A percentile compares a stretch with the other conserved stretches of the same genome.
Evolutionary conservation across 2,797 vertebrate species (phyloP).

Genomic region (Chaetophractus vellerosus): DNA sequence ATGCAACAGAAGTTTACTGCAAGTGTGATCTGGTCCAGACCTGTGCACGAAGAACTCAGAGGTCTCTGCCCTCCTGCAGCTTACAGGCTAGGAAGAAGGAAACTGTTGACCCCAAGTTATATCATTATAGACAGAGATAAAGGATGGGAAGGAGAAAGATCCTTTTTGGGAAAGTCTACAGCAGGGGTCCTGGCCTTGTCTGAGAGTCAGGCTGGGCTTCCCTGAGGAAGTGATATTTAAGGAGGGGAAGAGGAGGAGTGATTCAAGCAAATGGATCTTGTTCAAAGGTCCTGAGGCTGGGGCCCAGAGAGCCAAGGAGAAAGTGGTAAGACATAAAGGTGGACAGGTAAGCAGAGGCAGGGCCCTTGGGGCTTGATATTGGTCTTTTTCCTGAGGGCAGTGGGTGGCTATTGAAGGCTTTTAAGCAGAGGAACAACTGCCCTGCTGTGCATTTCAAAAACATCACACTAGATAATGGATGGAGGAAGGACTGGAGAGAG

Average conservation of each 20-base stretch:
- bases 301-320: background rate
- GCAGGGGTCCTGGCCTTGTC: background rate
- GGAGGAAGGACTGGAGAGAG: background rate
- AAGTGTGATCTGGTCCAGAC: conserved; percentile 50
- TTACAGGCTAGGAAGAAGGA: background rate
- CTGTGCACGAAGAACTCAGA: conserved; percentile 35
- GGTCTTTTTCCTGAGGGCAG: background rate
- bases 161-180: background rate
- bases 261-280: conserved; percentile 38
- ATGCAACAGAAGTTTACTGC: conserved; percentile 60
- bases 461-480: background rate
- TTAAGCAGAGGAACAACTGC: conserved; percentile 14
- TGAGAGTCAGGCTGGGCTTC: conserved; percentile 16
- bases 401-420: background rate
- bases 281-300: background rate
- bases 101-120: background rate
- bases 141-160: conserved; percentile 11
- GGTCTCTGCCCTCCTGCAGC: background rate
- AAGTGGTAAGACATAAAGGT: background rate
- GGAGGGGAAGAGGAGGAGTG: background rate
- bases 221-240: conserved; percentile 56
- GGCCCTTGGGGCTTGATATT: conserved; percentile 3
- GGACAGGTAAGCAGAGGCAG: background rate
- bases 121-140: background rate
- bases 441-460: background rate